These are phyloP conservation scores for Callorhinus ursinus DNA, from an alignment of 2,113 vertebrate genomes.

Conservation along the genomic window DNA sequence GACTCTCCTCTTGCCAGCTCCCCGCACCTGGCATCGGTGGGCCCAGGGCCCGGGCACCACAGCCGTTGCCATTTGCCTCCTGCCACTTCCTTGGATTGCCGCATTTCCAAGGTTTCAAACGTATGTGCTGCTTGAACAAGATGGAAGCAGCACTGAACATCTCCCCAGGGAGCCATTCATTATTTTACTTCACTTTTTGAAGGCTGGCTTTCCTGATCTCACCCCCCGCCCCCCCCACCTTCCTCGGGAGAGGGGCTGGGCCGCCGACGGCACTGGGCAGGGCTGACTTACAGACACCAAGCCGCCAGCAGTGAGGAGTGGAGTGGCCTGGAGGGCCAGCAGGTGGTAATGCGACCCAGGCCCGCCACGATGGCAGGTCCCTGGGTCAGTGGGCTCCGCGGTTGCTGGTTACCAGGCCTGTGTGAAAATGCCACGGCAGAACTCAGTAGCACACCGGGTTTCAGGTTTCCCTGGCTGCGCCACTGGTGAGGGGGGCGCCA, in stretches of 20 bases:
- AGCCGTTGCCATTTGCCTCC: background rate
- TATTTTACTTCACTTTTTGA: background rate
- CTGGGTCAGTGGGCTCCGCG: background rate
- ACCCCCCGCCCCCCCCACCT: background rate
- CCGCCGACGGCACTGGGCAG: background rate
- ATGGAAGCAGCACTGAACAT: background rate
- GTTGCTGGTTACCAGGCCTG: background rate
- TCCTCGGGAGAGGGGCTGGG: background rate
- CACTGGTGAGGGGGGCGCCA: background rate
- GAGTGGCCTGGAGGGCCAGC: background rate
- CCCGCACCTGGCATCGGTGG: background rate
- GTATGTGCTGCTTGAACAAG: background rate
- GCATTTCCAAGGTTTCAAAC: background rate
- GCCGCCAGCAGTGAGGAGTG: background rate
- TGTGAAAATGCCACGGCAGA: background rate
- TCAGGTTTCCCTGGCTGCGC: background rate
- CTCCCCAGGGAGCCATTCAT: background rate
- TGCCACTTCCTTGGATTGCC: background rate
- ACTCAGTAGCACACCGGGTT: background rate
- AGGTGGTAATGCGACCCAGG: background rate
- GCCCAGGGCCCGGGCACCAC: accelerated
- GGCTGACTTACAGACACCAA: background rate
- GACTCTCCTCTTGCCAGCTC: background rate
- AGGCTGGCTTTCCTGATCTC: background rate
- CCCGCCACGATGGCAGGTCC: background rate